Percentiles rank a stretch among this genome's conserved stretches.
phyloP scores from a whole-genome alignment of 2,113 vertebrate genomes.

The Oncorhynchus kisutch region DNA sequence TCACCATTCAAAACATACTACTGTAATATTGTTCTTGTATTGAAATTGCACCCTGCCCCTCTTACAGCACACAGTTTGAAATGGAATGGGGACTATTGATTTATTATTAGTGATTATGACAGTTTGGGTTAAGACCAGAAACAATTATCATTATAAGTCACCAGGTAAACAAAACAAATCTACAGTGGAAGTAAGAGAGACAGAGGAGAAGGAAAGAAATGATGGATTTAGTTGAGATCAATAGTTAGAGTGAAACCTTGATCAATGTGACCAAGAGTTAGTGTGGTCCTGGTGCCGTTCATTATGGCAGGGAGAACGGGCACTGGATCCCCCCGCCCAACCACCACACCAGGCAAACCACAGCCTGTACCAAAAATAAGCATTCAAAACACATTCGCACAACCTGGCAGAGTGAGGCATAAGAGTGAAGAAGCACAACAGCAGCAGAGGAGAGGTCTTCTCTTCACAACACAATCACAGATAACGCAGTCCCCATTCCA shows the following conservation, averaged over 20 bases:
- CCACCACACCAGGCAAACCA: conserved; percentile 33
- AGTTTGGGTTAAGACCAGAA: neutral
- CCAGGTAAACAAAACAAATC: neutral
- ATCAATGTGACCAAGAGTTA: conserved; percentile 50
- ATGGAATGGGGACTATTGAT: neutral
- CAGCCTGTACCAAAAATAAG: conserved; percentile 46
- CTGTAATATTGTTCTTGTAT: neutral
- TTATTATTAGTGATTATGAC: conserved; percentile 3
- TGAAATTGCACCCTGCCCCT: neutral
- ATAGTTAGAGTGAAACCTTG: conserved; percentile 59
- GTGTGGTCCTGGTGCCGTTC: conserved; percentile 41
- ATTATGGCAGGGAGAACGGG: conserved; percentile 29
- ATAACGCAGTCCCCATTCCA: conserved; percentile 4
- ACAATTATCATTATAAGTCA: conserved; percentile 1
- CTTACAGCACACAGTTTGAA: neutral
- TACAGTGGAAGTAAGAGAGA: conserved; percentile 12
- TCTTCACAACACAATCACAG: neutral
- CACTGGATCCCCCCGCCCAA: conserved; percentile 8
- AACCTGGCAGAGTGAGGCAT: conserved; percentile 17
- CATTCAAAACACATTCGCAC: conserved; percentile 36
- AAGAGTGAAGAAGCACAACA: conserved; percentile 14
- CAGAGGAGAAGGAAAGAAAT: conserved; percentile 22
- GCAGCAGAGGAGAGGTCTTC: neutral
- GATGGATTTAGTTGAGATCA: conserved; percentile 47
- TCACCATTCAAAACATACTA: neutral